Evolutionary conservation across 1,140 invertebrate genomes (phyloP).

Genomic region (Drosophila miranda): DNA sequence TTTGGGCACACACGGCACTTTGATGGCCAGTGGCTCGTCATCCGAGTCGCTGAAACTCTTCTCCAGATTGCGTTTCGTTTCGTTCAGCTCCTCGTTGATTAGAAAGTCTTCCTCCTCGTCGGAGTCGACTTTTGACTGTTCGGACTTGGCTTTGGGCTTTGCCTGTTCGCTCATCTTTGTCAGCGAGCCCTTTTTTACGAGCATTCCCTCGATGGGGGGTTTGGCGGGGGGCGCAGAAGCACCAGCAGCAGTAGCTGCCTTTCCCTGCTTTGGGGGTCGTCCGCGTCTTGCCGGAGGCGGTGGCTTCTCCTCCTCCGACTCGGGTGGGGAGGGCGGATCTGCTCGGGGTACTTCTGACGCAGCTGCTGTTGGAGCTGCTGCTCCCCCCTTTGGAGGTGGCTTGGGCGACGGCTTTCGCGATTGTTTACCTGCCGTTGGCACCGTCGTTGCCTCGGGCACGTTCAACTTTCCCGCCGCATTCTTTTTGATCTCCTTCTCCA

Average conservation of each 20-base stretch:
- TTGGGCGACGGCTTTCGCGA: slow-evolving; percentile 42
- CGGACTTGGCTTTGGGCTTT: slow-evolving; percentile 65
- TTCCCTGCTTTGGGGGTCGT: slow-evolving; percentile 66
- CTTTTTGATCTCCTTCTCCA: slow-evolving; percentile 86
- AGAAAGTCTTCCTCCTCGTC: slow-evolving; percentile 80
- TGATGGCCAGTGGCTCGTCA: slow-evolving; percentile 84
- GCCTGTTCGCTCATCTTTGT: slow-evolving; percentile 56
- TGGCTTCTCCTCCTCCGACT: slow-evolving; percentile 35
- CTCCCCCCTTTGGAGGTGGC: slow-evolving; percentile 4
- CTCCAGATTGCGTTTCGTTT: slow-evolving; percentile 82
- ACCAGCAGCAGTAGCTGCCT: slow-evolving; percentile 7
- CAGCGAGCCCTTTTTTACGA: slow-evolving; percentile 74
- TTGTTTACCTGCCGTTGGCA: slow-evolving; percentile 19
- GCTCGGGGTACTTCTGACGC: not conserved
- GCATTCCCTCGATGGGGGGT: slow-evolving; percentile 76
- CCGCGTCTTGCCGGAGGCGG: slow-evolving; percentile 54
- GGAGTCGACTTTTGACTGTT: slow-evolving; percentile 69
- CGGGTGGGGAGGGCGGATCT: slow-evolving; percentile 9
- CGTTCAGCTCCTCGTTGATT: slow-evolving; percentile 76
- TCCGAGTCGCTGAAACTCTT: slow-evolving; percentile 85
- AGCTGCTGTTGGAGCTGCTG: not conserved
- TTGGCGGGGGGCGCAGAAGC: slow-evolving; percentile 14
- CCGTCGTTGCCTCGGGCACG: slow-evolving; percentile 33
- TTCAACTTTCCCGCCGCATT: slow-evolving; percentile 77
- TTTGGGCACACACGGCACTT: slow-evolving; percentile 69